Percentiles rank a stretch among this genome's conserved stretches.
These are phyloP conservation scores for Lithobius niger DNA, from an alignment of 1,140 invertebrate species.

Conservation along the genomic window DNA sequence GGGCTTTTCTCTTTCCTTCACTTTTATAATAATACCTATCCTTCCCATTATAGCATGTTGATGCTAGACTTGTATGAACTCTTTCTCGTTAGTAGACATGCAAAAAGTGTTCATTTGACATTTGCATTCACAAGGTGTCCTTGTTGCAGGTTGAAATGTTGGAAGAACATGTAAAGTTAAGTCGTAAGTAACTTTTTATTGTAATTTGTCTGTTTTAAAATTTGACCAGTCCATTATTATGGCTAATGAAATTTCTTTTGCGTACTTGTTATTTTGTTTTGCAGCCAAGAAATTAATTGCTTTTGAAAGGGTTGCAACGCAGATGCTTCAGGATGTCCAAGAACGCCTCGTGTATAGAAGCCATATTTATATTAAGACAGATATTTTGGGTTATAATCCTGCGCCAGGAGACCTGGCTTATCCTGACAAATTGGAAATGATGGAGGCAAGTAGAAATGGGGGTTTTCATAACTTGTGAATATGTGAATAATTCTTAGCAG, in stretches of 20 bases:
- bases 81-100: no score
- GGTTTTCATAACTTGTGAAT: no score
- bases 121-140: neutral
- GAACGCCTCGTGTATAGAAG: constrained; percentile 91
- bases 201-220: no score
- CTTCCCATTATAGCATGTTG: no score
- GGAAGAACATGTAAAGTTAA: constrained; percentile 79
- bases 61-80: no score
- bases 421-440: constrained; percentile 94
- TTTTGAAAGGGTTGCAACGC: constrained; percentile 67
- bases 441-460: constrained; percentile 59
- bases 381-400: constrained; percentile 75
- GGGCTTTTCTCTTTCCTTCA: no score
- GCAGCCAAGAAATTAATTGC: constrained; percentile 45
- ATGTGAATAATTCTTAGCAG: no score
- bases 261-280: constrained; percentile 2
- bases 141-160: constrained; percentile 66
- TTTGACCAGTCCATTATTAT: constrained; percentile 16
- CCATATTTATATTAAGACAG: constrained; percentile 82
- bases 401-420: constrained; percentile 92
- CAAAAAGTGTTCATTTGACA: neutral
- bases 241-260: constrained; percentile 27
- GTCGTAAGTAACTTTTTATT: constrained; percentile 43
- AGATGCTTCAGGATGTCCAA: constrained; percentile 89
- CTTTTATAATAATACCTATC: no score